These are phyloP conservation scores for Drosophila paramelanica DNA, from an alignment of 2,888 invertebrate species.

Conservation along the genomic window DNA sequence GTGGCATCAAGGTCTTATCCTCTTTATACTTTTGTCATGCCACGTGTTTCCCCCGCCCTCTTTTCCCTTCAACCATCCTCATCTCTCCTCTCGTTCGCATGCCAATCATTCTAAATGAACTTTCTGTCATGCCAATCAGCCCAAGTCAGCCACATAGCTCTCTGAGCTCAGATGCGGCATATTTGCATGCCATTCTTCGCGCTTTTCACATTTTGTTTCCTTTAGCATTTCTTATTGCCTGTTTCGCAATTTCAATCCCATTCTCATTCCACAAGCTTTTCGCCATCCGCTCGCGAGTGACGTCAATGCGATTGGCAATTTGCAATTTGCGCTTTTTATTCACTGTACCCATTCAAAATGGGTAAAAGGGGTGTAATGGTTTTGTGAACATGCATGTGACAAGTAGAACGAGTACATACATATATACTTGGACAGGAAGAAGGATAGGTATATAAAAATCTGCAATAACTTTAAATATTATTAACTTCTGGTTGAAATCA, in stretches of 20 bases:
- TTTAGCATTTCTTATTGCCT: not conserved
- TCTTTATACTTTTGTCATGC: no score
- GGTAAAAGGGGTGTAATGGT: no score
- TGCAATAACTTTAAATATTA: no score
- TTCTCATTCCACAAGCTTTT: not conserved
- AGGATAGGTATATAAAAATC: no score
- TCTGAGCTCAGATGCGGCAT: slow-evolving; percentile 9
- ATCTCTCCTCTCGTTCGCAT: slow-evolving; percentile 3
- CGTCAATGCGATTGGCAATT: slow-evolving; percentile 65
- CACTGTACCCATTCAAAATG: no score
- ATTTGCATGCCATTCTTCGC: slow-evolving; percentile 51
- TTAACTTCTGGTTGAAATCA: no score
- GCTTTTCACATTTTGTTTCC: not conserved
- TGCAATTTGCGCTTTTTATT: slow-evolving; percentile 41
- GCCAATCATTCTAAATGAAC: slow-evolving; percentile 31
- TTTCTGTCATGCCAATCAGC: slow-evolving; percentile 36
- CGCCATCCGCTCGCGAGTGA: slow-evolving; percentile 29
- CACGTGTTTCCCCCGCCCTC: not conserved
- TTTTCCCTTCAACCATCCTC: not conserved
- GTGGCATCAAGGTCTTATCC: slow-evolving; percentile 26
- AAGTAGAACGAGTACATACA: not conserved
- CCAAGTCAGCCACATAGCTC: slow-evolving; percentile 31
- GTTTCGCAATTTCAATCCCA: not conserved
- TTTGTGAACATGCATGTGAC: no score
- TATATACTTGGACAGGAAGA: no score